Evolutionary conservation across 1,140 invertebrate species (phyloP).

Genomic region (Drosophila takahashii): DNA sequence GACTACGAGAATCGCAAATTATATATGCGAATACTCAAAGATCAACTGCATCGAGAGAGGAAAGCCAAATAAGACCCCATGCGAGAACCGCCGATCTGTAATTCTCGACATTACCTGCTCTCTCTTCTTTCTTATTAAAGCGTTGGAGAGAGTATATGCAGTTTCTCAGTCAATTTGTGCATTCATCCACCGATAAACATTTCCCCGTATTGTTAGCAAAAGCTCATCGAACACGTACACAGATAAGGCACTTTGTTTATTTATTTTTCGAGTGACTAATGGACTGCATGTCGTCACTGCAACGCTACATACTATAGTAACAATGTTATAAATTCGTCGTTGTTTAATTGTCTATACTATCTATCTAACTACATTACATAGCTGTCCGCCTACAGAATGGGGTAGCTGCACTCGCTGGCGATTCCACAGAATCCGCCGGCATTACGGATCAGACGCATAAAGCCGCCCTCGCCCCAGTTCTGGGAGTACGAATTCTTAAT

Average conservation of each 20-base stretch:
- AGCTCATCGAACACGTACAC: neutral
- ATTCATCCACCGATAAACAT: neutral
- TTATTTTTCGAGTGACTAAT: conserved; percentile 21
- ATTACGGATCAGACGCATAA: conserved; percentile 89
- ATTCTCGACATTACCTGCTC: neutral
- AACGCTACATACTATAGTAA: conserved; percentile 46
- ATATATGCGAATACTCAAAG: conserved; percentile 5
- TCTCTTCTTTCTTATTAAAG: neutral
- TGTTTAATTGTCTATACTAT: conserved; percentile 45
- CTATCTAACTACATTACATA: neutral
- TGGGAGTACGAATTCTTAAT: conserved; percentile 91
- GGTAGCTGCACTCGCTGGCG: conserved; percentile 81
- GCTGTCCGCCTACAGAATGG: conserved; percentile 51
- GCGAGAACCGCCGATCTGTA: neutral
- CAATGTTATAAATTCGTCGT: conserved; percentile 62
- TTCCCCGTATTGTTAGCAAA: neutral
- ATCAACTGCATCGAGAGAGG: neutral
- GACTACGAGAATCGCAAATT: neutral
- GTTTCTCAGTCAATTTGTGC: neutral
- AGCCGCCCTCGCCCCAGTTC: conserved; percentile 90
- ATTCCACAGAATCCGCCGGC: conserved; percentile 90
- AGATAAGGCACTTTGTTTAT: conserved; percentile 15
- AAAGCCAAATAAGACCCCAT: neutral
- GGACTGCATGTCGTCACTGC: neutral
- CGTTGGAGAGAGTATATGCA: neutral